These are phyloP conservation scores for Silurus lanzhouensis DNA, from an alignment of 2,797 vertebrate species.

Conservation along the genomic window DNA sequence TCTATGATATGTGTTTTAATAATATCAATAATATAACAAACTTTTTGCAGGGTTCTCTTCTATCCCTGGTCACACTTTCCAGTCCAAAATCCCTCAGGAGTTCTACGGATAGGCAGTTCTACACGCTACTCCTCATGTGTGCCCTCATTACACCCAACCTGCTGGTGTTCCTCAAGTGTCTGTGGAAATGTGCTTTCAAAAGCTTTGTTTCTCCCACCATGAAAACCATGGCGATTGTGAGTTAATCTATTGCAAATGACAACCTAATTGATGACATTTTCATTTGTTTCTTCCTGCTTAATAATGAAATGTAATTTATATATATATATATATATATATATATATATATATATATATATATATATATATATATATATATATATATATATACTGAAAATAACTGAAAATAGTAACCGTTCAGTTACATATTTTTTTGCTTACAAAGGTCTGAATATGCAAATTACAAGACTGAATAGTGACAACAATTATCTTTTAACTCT, in stretches of 20 bases:
- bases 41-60: constrained; percentile 68
- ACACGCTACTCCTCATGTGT: constrained; percentile 75
- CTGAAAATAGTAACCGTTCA: not conserved
- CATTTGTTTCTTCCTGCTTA: not conserved
- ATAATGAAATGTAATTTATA: too few relatives aligned
- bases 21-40: constrained; percentile 20
- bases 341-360: too few relatives aligned
- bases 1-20: not conserved
- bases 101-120: constrained; percentile 69
- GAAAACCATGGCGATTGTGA: constrained; percentile 70
- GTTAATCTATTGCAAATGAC: constrained; percentile 40
- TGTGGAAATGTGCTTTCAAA: constrained; percentile 79
- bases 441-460: not conserved
- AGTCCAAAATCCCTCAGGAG: constrained; percentile 64
- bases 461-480: not conserved
- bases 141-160: constrained; percentile 77
- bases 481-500: not conserved
- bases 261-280: not conserved
- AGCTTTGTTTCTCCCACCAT: constrained; percentile 70
- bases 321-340: too few relatives aligned
- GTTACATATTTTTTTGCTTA: not conserved
- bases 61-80: constrained; percentile 70
- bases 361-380: too few relatives aligned
- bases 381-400: too few relatives aligned
- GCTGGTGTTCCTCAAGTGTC: constrained; percentile 75